A percentile compares a stretch with the other conserved stretches of the same genome.
Conservation (phyloP, 2,113 vertebrate genomes). For the Melanotaenia duboulayi region DNA sequence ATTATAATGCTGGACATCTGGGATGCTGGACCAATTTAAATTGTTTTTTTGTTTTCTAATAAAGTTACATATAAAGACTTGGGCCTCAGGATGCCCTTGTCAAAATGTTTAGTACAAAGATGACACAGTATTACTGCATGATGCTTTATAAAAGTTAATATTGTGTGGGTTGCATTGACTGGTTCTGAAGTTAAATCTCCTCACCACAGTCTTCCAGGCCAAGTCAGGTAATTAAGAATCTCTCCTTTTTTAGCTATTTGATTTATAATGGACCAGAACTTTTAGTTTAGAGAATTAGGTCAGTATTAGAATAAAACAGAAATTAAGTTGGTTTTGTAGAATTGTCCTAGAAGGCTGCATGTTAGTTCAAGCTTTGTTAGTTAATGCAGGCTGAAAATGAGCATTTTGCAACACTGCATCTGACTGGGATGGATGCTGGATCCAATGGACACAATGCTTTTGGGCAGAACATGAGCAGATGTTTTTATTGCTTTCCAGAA, state of each 20-base stretch:
- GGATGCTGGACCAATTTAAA: slow-evolving; percentile 11
- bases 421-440: slow-evolving; percentile 59
- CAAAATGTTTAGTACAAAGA: slow-evolving; percentile 66
- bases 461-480: slow-evolving; percentile 63
- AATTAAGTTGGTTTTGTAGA: slow-evolving; percentile 6
- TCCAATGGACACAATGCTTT: slow-evolving; percentile 68
- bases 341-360: slow-evolving; percentile 70
- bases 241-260: neutral
- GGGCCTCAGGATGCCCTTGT: slow-evolving; percentile 30
- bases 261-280: slow-evolving; percentile 4
- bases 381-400: slow-evolving; percentile 67
- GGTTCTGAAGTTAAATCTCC: slow-evolving; percentile 38
- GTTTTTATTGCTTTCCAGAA: slow-evolving; percentile 52
- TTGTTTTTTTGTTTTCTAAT: neutral
- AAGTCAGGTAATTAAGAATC: slow-evolving; percentile 35
- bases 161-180: slow-evolving; percentile 40
- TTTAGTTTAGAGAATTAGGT: neutral
- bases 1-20: slow-evolving; percentile 22
- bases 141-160: slow-evolving; percentile 49
- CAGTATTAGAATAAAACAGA: neutral
- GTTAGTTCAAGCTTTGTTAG: slow-evolving; percentile 44
- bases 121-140: slow-evolving; percentile 66
- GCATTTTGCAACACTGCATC: slow-evolving; percentile 72
- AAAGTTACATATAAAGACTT: slow-evolving; percentile 3
- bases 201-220: slow-evolving; percentile 75